Evolutionary conservation across 2,113 vertebrate genomes (phyloP).

Genomic region (Terrapene triunguis): DNA sequence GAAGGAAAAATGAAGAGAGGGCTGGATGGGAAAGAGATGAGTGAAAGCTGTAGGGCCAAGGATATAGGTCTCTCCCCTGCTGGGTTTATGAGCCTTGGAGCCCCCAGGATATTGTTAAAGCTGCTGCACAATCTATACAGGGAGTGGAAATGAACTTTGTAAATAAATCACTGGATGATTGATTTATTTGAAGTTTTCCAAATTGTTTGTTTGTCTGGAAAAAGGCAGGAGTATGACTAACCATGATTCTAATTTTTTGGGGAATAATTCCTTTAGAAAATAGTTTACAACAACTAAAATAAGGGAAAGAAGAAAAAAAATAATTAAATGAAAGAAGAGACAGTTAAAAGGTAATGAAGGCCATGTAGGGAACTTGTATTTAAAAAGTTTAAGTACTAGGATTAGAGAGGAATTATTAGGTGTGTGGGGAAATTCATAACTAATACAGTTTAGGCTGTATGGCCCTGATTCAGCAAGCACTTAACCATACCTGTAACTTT

Average conservation of each 20-base stretch:
- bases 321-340: background rate
- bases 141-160: background rate
- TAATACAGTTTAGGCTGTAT: accelerated
- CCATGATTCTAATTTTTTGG: accelerated
- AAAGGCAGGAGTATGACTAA: background rate
- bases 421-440: background rate
- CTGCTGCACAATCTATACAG: background rate
- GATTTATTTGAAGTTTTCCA: background rate
- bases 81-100: background rate
- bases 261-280: background rate
- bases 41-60: background rate
- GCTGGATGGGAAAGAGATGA: background rate
- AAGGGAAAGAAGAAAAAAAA: background rate
- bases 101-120: background rate
- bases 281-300: background rate
- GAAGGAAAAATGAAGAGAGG: background rate
- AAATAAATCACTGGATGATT: background rate
- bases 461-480: background rate
- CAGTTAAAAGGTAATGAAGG: background rate
- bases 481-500: accelerated
- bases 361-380: accelerated
- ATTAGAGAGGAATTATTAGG: background rate
- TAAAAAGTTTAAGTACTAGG: background rate
- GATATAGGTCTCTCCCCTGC: background rate
- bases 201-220: background rate